Evolutionary conservation across 2,888 invertebrate species (phyloP).

Genomic region (Horisme vitalbata): DNA sequence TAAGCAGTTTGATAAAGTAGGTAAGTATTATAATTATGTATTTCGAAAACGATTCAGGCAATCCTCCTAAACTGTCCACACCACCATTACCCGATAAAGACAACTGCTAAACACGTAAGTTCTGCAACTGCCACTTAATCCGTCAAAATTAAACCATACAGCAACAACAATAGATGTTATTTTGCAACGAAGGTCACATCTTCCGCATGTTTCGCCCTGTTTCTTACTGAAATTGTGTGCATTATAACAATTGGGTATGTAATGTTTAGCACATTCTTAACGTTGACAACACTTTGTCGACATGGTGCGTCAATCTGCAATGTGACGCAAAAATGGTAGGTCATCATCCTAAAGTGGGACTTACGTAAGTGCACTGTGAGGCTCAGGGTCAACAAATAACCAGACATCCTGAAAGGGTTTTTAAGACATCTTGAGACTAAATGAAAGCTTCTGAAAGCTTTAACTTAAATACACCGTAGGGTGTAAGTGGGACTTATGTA

Average conservation of each 20-base stretch:
- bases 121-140: constrained; percentile 40
- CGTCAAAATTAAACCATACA: constrained; percentile 30
- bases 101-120: constrained; percentile 24
- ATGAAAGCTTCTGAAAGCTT: no score
- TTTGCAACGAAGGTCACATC: constrained; percentile 34
- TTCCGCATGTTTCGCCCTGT: constrained; percentile 63
- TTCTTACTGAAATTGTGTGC: constrained; percentile 67
- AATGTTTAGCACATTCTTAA: constrained; percentile 45
- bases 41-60: not conserved
- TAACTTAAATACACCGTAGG: no score
- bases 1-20: no score
- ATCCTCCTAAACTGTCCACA: constrained; percentile 15
- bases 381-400: no score
- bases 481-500: no score
- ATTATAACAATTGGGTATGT: constrained; percentile 53
- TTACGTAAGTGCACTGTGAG: no score
- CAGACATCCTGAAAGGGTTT: no score
- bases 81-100: constrained; percentile 12
- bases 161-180: constrained; percentile 29
- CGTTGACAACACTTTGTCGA: constrained; percentile 33
- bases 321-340: constrained; percentile 10
- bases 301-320: constrained; percentile 9
- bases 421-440: no score
- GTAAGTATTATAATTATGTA: no score
- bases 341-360: no score